phyloP scores from a whole-genome alignment of 1,140 invertebrate species.

The Octopus bimaculoides region DNA sequence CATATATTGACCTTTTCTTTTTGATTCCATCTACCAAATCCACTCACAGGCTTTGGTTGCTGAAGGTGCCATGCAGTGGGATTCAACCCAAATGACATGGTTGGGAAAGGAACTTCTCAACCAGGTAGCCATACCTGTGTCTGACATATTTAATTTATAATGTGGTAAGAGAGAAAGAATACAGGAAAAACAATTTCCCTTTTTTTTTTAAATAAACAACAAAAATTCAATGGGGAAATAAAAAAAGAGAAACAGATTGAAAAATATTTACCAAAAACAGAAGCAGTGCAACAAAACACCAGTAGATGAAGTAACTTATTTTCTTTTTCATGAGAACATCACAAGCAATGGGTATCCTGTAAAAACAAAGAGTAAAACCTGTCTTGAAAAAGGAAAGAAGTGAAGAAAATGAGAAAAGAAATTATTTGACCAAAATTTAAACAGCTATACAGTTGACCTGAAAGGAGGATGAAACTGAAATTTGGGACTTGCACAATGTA shows the following conservation, averaged over 20 bases:
- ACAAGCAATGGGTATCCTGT: conserved; percentile 79
- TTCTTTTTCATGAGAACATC: conserved; percentile 76
- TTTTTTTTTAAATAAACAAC: not conserved
- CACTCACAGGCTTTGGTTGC: too few species aligned
- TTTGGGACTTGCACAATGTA: too few species aligned
- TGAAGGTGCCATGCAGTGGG: too few species aligned
- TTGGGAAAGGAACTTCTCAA: too few species aligned
- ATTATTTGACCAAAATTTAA: not conserved
- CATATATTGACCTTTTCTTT: too few species aligned
- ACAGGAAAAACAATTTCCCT: not conserved
- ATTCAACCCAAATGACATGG: too few species aligned
- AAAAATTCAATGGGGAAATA: not conserved
- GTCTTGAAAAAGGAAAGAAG: not conserved
- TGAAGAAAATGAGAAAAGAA: conserved; percentile 27
- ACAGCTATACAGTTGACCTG: too few species aligned
- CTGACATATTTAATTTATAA: too few species aligned
- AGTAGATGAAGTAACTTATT: conserved; percentile 70
- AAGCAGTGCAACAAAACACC: conserved; percentile 69
- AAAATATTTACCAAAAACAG: conserved; percentile 64
- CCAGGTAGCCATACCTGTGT: too few species aligned
- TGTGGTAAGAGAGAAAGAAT: too few species aligned
- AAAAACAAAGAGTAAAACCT: conserved; percentile 12
- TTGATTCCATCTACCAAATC: too few species aligned
- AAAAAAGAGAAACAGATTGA: not conserved
- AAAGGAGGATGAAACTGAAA: too few species aligned